A percentile compares a stretch with the other conserved stretches of the same genome.
Conservation (phyloP, 2,113 vertebrate genomes). For the Sinosuthora webbiana region DNA sequence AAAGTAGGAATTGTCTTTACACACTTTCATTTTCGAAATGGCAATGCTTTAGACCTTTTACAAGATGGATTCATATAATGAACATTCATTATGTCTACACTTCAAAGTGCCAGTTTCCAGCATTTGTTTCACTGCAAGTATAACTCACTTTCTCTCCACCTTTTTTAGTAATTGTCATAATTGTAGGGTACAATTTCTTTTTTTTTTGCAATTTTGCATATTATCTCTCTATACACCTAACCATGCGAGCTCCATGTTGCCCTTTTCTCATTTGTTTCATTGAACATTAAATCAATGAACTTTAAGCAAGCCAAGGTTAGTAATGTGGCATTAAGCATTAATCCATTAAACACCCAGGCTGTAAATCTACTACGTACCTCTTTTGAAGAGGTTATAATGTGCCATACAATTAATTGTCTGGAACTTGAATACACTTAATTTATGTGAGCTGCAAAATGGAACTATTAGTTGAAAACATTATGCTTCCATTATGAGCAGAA, state of each 20-base stretch:
- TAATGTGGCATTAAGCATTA: slow-evolving; percentile 16
- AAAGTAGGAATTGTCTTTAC: neutral
- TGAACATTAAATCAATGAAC: slow-evolving; percentile 33
- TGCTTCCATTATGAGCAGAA: neutral
- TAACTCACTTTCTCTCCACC: neutral
- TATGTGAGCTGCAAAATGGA: slow-evolving; percentile 1
- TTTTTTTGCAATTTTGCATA: neutral
- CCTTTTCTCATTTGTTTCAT: neutral
- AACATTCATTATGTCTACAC: neutral
- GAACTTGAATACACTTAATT: neutral
- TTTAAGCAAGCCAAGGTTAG: neutral
- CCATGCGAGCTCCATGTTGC: neutral
- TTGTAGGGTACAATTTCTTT: neutral
- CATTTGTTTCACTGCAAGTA: neutral
- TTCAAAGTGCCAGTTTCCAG: neutral
- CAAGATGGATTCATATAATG: neutral
- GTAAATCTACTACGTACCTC: neutral
- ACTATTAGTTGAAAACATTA: slow-evolving; percentile 16
- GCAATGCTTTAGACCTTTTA: neutral
- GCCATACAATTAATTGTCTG: slow-evolving; percentile 16
- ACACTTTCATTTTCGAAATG: neutral
- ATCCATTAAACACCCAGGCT: slow-evolving; percentile 20
- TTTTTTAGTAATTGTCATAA: neutral
- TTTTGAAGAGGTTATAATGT: neutral
- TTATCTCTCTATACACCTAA: neutral